Conservation (phyloP, 2,797 vertebrate genomes). For the Spheniscus humboldti region DNA sequence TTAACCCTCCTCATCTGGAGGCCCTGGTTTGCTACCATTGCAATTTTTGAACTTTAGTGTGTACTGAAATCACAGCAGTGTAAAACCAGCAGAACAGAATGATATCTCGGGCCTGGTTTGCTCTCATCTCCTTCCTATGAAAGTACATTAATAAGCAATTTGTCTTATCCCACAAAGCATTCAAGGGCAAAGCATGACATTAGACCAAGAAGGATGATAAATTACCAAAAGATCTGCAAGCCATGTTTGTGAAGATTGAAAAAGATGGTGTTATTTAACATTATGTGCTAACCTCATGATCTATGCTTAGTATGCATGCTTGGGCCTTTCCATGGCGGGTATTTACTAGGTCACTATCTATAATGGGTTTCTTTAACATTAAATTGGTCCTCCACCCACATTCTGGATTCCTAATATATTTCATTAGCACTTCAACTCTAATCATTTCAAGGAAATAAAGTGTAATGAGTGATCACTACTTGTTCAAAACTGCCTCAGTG, state of each 20-base stretch:
- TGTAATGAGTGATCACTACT: background rate
- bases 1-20: background rate
- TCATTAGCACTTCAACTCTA: background rate
- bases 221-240: background rate
- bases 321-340: background rate
- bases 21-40: background rate
- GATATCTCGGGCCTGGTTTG: background rate
- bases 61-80: background rate
- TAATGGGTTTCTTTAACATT: background rate
- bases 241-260: background rate
- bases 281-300: background rate
- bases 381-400: background rate
- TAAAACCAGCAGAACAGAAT: background rate
- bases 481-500: background rate
- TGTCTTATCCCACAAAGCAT: background rate
- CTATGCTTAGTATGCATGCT: background rate
- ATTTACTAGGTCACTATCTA: background rate
- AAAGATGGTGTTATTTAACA: background rate
- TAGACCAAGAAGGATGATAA: slow-evolving; percentile 10
- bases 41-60: background rate
- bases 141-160: slow-evolving; percentile 18
- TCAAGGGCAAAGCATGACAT: background rate
- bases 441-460: background rate
- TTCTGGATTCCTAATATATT: background rate
- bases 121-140: background rate